These are phyloP conservation scores for Clavelina lepadiformis DNA, from an alignment of 23 tunicate species.

Conservation along the genomic window DNA sequence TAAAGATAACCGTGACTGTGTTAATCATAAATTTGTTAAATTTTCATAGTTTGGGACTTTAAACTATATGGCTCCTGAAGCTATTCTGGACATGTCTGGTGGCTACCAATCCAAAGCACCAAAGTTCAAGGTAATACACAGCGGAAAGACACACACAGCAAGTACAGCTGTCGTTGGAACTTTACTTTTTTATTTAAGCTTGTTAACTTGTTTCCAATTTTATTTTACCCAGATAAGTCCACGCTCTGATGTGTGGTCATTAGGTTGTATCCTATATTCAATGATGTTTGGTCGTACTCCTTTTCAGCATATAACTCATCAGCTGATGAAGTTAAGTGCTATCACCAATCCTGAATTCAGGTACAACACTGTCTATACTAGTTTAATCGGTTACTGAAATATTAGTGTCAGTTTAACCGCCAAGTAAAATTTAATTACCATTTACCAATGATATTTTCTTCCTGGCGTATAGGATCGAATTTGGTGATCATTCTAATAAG, in stretches of 20 bases:
- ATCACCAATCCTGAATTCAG: constrained; percentile 62
- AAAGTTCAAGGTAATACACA: constrained; percentile 23
- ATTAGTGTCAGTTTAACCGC: too few species aligned
- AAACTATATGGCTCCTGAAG: constrained; percentile 96
- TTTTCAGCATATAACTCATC: constrained; percentile 81
- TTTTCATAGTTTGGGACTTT: constrained; percentile 68
- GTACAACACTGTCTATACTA: too few species aligned
- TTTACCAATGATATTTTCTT: constrained; percentile 1
- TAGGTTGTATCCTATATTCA: constrained; percentile 78
- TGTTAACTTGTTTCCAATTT: background rate
- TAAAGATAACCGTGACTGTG: too few species aligned
- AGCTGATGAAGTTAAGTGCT: constrained; percentile 48
- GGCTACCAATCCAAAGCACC: constrained; percentile 27
- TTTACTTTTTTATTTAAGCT: background rate
- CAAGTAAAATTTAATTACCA: too few species aligned
- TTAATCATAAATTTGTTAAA: too few species aligned
- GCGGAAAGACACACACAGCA: too few species aligned
- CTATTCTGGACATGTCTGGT: constrained; percentile 54
- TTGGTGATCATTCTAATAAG: constrained; percentile 38
- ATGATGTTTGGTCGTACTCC: constrained; percentile 91
- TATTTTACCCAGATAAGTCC: constrained; percentile 55
- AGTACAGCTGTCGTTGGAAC: background rate
- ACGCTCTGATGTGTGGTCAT: constrained; percentile 85
- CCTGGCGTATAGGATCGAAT: constrained; percentile 42
- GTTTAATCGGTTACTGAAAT: too few species aligned